These are phyloP conservation scores for Parelbella ahira DNA, from an alignment of 2,888 invertebrate species.

Conservation along the genomic window DNA sequence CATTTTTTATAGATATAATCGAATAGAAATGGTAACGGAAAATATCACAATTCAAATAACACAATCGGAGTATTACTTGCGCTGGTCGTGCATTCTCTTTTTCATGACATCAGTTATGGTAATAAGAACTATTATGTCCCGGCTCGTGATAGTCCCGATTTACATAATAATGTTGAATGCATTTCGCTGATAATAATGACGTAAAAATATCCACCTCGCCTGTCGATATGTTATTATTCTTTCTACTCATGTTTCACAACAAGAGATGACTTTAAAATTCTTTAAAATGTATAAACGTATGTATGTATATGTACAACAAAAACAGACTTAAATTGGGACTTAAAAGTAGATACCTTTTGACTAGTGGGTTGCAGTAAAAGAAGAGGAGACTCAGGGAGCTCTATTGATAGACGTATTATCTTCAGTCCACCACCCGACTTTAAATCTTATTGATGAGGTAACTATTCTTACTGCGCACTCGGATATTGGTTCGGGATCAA, in stretches of 20 bases:
- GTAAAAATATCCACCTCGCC: too few relatives aligned
- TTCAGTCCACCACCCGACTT: constrained; percentile 14
- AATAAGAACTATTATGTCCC: constrained; percentile 18
- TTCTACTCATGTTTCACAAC: too few relatives aligned
- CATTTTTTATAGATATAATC: too few relatives aligned
- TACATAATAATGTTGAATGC: constrained; percentile 23
- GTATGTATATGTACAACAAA: too few relatives aligned
- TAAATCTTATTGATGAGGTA: constrained; percentile 25
- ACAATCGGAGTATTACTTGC: background rate
- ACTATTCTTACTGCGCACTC: constrained; percentile 20
- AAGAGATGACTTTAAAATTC: too few relatives aligned
- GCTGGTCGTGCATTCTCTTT: constrained; percentile 2
- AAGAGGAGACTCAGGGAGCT: background rate
- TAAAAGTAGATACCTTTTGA: too few relatives aligned
- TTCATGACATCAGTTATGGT: constrained; percentile 15
- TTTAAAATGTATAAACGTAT: too few relatives aligned
- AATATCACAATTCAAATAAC: too few relatives aligned
- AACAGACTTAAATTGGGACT: too few relatives aligned
- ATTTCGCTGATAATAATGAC: constrained; percentile 12
- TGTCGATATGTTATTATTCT: too few relatives aligned
- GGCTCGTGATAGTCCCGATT: constrained; percentile 16
- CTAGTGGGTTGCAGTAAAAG: constrained; percentile 4
- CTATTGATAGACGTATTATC: constrained; percentile 18
- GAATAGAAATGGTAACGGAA: too few relatives aligned
- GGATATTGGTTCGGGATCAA: constrained; percentile 10